These are phyloP conservation scores for Channa maculata DNA, from an alignment of 2,113 vertebrate genomes.

Conservation along the genomic window DNA sequence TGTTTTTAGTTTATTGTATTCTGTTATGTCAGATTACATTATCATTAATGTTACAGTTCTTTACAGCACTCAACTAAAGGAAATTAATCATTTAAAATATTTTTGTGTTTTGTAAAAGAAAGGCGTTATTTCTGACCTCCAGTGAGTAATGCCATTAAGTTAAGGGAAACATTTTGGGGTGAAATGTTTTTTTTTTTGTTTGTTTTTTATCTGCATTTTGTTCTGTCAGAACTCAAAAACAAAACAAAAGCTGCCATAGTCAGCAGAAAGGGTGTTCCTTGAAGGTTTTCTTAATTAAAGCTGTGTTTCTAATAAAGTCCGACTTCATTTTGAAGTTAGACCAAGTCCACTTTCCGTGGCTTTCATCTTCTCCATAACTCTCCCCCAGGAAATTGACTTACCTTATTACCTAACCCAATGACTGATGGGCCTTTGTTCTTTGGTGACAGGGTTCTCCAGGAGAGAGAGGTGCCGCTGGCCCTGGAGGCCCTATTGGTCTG, in stretches of 20 bases:
- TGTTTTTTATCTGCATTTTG: background rate
- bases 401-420: background rate
- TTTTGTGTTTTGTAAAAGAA: background rate
- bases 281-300: background rate
- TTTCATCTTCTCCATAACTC: background rate
- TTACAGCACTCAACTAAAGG: background rate
- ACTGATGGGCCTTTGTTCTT: slow-evolving; percentile 32
- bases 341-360: background rate
- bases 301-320: background rate
- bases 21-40: background rate
- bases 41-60: background rate
- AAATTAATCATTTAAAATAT: background rate
- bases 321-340: background rate
- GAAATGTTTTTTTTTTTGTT: background rate
- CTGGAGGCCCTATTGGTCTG: slow-evolving; percentile 93
- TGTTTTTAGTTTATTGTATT: background rate
- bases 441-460: slow-evolving; percentile 92
- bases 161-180: background rate
- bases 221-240: background rate
- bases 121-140: background rate
- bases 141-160: background rate
- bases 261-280: background rate
- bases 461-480: slow-evolving; percentile 93
- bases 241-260: background rate
- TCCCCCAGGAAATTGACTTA: background rate